Percentiles rank a stretch among this genome's conserved stretches.
phyloP scores from a whole-genome alignment of 1,140 invertebrate species.

The Harpegnathos saltator region DNA sequence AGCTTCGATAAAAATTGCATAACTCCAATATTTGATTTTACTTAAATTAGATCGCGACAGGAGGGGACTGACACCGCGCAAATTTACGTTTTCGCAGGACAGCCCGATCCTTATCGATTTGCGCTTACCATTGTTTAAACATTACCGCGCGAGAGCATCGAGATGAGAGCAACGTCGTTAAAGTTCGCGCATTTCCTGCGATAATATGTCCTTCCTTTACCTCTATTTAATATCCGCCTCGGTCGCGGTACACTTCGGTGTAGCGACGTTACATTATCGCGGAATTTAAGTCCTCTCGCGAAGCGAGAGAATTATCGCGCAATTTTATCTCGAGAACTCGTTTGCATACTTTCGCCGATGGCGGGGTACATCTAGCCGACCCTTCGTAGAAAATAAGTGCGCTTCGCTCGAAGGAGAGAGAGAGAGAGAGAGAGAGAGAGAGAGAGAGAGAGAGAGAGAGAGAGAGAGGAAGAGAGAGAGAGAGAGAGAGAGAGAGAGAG shows the following conservation, averaged over 20 bases:
- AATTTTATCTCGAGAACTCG: conserved; percentile 46
- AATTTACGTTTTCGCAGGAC: conserved; percentile 2
- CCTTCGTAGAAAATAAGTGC: conserved; percentile 25
- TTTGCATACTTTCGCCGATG: conserved; percentile 50
- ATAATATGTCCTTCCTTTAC: conserved; percentile 39
- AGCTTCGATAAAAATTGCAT: conserved; percentile 56
- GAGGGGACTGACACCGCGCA: conserved; percentile 11
- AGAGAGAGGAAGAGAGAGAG: no score
- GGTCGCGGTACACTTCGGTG: conserved; percentile 2
- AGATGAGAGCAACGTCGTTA: conserved; percentile 27
- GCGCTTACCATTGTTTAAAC: conserved; percentile 34
- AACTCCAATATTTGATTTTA: conserved; percentile 64
- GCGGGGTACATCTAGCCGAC: conserved; percentile 17
- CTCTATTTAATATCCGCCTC: conserved; percentile 41
- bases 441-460: no score
- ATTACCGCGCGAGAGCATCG: conserved; percentile 20
- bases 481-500: no score
- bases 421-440: no score
- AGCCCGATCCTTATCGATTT: conserved; percentile 54
- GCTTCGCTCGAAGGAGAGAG: background rate
- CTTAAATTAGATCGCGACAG: conserved; percentile 64
- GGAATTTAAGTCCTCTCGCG: conserved; percentile 15
- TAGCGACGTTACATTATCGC: conserved; percentile 23
- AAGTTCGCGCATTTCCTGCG: background rate
- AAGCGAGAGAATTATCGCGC: conserved; percentile 43